These are phyloP conservation scores for Drosophila kambysellisi DNA, from an alignment of 2,888 invertebrate genomes.

Conservation along the genomic window DNA sequence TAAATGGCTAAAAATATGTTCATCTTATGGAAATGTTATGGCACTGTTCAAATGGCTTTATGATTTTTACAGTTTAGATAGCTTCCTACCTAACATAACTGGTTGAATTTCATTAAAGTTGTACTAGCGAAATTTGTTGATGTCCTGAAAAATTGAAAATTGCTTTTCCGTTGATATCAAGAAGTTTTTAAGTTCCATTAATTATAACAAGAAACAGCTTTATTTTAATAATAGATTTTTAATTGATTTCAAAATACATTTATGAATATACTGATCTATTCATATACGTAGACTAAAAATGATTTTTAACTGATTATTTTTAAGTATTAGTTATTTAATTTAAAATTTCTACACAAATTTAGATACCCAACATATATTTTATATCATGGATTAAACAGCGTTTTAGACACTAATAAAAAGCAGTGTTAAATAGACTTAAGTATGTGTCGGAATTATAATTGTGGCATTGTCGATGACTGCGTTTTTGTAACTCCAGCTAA, in stretches of 20 bases:
- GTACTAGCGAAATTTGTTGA: background rate
- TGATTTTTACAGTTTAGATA: constrained; percentile 14
- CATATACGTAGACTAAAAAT: too few relatives aligned
- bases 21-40: constrained; percentile 42
- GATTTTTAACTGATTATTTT: too few relatives aligned
- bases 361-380: background rate
- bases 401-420: background rate
- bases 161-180: background rate
- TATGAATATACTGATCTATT: too few relatives aligned
- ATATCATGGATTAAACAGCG: too few relatives aligned
- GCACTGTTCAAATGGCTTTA: constrained; percentile 28
- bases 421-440: background rate
- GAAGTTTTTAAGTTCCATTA: background rate
- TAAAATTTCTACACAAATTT: background rate
- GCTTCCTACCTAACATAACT: constrained; percentile 2
- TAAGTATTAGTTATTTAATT: too few relatives aligned
- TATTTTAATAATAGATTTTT: background rate
- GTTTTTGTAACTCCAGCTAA: background rate
- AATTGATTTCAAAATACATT: too few relatives aligned
- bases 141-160: background rate
- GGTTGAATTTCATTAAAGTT: background rate
- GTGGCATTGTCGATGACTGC: background rate
- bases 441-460: background rate
- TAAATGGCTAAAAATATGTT: constrained; percentile 40
- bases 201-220: background rate